Evolutionary conservation across 2,888 invertebrate species (phyloP), one percentile per base, ranked within the genome.

Genomic region (Agapetus fuscipes): DNA sequence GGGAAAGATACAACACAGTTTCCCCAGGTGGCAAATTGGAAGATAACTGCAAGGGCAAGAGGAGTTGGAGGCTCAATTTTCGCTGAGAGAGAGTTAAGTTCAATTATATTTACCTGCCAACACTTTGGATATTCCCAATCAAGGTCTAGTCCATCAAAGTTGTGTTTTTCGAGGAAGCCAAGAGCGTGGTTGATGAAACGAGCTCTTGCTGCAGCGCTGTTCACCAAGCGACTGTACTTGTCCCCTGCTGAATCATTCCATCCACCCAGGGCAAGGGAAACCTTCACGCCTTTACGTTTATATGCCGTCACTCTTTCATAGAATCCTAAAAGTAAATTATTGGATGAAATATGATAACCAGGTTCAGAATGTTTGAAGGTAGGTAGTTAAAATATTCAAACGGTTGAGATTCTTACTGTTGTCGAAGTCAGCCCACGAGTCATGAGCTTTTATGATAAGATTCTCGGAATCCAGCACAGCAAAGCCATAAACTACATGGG

Each of bases 61-160:
- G n/a, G n/a, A n/a, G n/a, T n/a, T n/a, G n/a, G n/a, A n/a, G n/a
- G n/a, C n/a, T n/a, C n/a, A n/a, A n/a, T n/a, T n/a, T n/a, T n/a
- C n/a, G n/a, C n/a, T n/a, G n/a, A n/a, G n/a, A n/a, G n/a, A n/a
- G n/a, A n/a, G n/a, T n/a, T n/a, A n/a, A n/a, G n/a, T n/a, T n/a
- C n/a, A n/a, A n/a, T n/a, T n/a, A n/a, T n/a, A n/a, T 48, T 47
- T 53, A 78, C 82, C 74, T 86, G 86, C 85, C 85, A 85, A 53
- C 85, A 86, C 56, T 82, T 83, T 1, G 94, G 94, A 61, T 94
- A 94, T 56, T 94, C 93, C 91, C 91, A 94, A 56, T 93, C 93
- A 33, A 94, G 66, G 59, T 91, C 91, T n/a, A 93, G 66, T n/a
- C 94, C 94, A 54, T 94, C 89, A 56, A 94, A 94, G 34, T 78